Evolutionary conservation across 2,888 invertebrate species (phyloP), one percentile per base, ranked within the genome.

Genomic region (Melitaea athalia): DNA sequence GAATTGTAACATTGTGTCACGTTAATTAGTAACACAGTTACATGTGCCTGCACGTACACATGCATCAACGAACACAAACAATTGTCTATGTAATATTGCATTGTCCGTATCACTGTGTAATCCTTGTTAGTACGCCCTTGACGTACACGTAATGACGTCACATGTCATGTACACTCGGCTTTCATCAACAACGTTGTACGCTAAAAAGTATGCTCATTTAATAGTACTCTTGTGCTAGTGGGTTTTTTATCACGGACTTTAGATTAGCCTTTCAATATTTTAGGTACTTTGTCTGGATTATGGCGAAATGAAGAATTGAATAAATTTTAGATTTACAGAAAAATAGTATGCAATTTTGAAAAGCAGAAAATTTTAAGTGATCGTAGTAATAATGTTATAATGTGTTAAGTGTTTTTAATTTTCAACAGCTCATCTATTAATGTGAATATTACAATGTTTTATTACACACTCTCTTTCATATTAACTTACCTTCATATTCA

Each of bases 101-200:
- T 55, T 55, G 60, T 15, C n/a, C 15, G 66, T 45, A 66, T 55
- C 43, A 45, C 43, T 59, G 68, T 62, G 61, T 63, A 60, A 71
- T 69, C 67, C 66, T 67, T 67, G 64, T 63, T 65, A 67, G 59
- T 63, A 45, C 42, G 69, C 71, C 71, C 68, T 69, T 67, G 69
- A 67, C 71, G 64, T 50, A 53, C 38, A 45, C 65, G 66, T 72
- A 67, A 72, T 73, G 70, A 73, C 69, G 71, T 67, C 67, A 67
- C 47, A 57, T 60, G 64, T 71, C 66, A 69, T 63, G 38, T 59
- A 63, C 71, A 70, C 61, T n/a, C 59, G 42, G 53, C 45, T 38
- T 31, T 45, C 66, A 63, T 49, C 53, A 33, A 31, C 53, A 33
- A 55, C 53, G 33, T 24, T 55, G 53, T 55, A 55, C 24, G 33